Evolutionary conservation across 2,113 vertebrate species (phyloP).

Genomic region (Saguinus midas): DNA sequence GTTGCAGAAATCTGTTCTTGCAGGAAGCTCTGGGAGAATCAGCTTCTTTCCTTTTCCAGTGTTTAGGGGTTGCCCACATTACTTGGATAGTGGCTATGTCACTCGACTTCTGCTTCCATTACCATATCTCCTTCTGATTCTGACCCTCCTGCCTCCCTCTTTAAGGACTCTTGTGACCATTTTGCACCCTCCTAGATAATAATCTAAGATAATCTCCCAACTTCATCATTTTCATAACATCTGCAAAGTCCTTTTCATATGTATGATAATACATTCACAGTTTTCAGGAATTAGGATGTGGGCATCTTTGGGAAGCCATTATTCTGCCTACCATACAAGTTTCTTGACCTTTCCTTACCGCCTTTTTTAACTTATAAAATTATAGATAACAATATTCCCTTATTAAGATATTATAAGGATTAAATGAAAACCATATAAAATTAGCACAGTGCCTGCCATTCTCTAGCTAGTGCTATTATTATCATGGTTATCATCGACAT

Average conservation of each 20-base stretch:
- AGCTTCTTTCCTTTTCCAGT: neutral
- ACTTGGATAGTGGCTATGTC: neutral
- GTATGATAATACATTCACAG: neutral
- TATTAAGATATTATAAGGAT: neutral
- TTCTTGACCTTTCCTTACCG: neutral
- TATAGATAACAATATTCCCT: neutral
- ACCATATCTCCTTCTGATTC: neutral
- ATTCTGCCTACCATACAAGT: neutral
- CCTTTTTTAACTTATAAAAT: neutral
- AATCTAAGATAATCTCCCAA: neutral
- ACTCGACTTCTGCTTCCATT: neutral
- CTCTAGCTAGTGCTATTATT: neutral
- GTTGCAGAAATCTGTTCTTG: neutral
- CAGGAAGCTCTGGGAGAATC: neutral
- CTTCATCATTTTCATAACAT: neutral
- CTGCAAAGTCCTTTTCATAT: neutral
- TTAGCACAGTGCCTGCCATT: neutral
- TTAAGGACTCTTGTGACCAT: neutral
- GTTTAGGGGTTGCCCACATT: neutral
- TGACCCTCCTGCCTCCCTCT: neutral
- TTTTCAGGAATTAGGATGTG: neutral
- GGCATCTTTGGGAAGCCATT: neutral
- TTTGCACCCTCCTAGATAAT: neutral
- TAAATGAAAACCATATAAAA: slow-evolving; percentile 3
- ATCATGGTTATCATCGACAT: neutral